Conservation (phyloP, 1,140 invertebrate genomes). For the Dendroctonus valens region DNA sequence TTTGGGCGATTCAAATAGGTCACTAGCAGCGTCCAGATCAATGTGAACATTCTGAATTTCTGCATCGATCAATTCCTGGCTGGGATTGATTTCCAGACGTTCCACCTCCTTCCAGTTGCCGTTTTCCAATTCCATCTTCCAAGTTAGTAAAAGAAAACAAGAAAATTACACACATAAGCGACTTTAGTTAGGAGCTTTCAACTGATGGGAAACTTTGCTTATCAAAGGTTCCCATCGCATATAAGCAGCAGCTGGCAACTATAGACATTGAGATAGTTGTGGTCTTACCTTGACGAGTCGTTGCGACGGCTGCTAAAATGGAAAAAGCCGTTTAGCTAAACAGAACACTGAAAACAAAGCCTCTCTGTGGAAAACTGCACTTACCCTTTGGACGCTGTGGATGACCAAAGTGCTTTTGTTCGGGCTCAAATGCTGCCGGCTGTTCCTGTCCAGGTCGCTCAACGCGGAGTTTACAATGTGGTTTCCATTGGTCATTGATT, state of each 20-base stretch:
- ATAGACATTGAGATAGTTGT: too few species aligned
- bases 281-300: constrained; percentile 49
- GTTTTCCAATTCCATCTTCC: constrained; percentile 53
- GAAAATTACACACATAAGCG: background rate
- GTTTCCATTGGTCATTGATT: constrained; percentile 58
- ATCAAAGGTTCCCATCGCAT: background rate
- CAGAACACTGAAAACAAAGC: constrained; percentile 19
- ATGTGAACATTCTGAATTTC: constrained; percentile 25
- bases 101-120: constrained; percentile 54
- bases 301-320: constrained; percentile 49
- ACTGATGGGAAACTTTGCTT: background rate
- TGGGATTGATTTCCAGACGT: constrained; percentile 49
- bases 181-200: background rate
- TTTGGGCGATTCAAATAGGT: too few species aligned
- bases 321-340: constrained; percentile 10
- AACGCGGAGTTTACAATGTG: constrained; percentile 64
- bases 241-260: background rate
- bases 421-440: constrained; percentile 59
- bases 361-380: constrained; percentile 5
- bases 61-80: constrained; percentile 37
- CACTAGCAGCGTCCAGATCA: constrained; percentile 22
- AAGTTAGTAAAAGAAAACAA: background rate
- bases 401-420: constrained; percentile 86
- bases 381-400: constrained; percentile 82
- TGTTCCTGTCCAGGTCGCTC: constrained; percentile 61